Conservation (phyloP, 2,888 invertebrate genomes). For the Ypsolopha scabrella region DNA sequence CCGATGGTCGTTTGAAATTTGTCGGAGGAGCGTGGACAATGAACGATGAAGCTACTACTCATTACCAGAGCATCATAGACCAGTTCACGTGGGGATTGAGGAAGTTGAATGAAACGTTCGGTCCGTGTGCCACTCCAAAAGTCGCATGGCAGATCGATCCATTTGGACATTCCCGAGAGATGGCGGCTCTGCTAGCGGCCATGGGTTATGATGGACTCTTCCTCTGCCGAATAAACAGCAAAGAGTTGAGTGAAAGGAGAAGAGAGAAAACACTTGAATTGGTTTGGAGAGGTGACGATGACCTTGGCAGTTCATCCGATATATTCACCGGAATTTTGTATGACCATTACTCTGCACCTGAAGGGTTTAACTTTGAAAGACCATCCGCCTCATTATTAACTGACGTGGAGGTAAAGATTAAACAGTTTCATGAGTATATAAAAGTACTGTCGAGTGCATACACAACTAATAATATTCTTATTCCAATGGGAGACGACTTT, state of each 20-base stretch:
- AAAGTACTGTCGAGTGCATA: constrained; percentile 59
- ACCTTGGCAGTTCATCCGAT: constrained; percentile 74
- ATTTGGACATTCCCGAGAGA: constrained; percentile 89
- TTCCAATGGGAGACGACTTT: constrained; percentile 96
- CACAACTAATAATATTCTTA: constrained; percentile 79
- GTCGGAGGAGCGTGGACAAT: constrained; percentile 86
- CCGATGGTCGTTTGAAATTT: constrained; percentile 80
- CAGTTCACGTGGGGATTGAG: no score
- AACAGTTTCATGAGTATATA: no score
- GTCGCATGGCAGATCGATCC: constrained; percentile 64
- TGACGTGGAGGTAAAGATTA: no score
- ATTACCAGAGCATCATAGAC: no score
- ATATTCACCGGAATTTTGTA: constrained; percentile 88
- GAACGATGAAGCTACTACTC: constrained; percentile 51
- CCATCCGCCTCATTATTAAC: no score
- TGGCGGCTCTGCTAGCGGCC: constrained; percentile 69
- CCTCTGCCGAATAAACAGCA: constrained; percentile 88
- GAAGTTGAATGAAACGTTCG: no score
- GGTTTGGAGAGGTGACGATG: constrained; percentile 84
- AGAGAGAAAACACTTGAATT: constrained; percentile 78
- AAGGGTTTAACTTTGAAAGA: constrained; percentile 91
- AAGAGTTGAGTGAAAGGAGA: constrained; percentile 78
- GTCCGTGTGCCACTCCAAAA: no score
- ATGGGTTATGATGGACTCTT: constrained; percentile 84
- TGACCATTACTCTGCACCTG: constrained; percentile 87